These are phyloP conservation scores for Crematogaster levior DNA, from an alignment of 2,888 invertebrate genomes.

Conservation along the genomic window DNA sequence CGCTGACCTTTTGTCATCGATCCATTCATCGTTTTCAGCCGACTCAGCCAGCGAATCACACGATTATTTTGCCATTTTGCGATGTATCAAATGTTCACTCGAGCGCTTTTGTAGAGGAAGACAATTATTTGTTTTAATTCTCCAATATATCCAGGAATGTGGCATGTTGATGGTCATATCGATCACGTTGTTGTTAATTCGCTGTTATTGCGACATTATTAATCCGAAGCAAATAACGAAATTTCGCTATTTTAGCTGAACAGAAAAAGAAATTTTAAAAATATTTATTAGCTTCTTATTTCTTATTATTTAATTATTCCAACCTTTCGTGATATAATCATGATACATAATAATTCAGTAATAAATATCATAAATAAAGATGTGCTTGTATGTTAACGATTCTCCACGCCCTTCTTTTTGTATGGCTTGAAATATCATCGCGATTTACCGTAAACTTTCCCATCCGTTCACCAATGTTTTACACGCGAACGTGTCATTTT, in stretches of 20 bases:
- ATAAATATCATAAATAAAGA: conserved; percentile 9
- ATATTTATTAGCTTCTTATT: neutral
- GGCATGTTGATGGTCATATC: neutral
- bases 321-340: neutral
- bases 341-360: neutral
- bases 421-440: conserved; percentile 39
- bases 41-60: conserved; percentile 24
- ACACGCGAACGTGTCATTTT: conserved; percentile 19
- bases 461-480: conserved; percentile 5
- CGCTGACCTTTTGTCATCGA: conserved; percentile 54
- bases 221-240: neutral
- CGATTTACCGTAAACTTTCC: conserved; percentile 31
- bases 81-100: conserved; percentile 20
- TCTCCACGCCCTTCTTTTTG: conserved; percentile 5
- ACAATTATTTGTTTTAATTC: conserved; percentile 16
- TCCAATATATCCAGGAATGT: neutral
- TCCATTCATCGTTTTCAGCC: conserved; percentile 56
- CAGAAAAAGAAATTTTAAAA: neutral
- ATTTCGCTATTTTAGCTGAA: neutral
- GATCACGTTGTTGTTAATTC: neutral
- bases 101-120: neutral
- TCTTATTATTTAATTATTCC: neutral
- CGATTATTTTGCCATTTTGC: conserved; percentile 17
- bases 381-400: neutral
- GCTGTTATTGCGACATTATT: neutral